Evolutionary conservation across 2,888 invertebrate genomes (phyloP).

Genomic region (Parnassius apollo): DNA sequence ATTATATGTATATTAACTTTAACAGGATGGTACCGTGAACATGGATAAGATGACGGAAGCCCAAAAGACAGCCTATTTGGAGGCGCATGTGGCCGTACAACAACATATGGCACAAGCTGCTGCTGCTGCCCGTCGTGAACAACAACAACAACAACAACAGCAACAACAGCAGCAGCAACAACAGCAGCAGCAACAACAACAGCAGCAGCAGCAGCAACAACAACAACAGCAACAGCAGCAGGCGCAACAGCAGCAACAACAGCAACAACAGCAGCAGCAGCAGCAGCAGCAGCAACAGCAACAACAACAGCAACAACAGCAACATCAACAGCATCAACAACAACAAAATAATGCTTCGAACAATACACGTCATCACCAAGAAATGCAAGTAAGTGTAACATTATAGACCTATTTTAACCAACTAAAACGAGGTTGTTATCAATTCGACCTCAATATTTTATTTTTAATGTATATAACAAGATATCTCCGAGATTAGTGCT

Average conservation of each 20-base stretch:
- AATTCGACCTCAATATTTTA: too few species aligned
- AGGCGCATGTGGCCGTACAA: constrained; percentile 88
- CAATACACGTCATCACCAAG: constrained; percentile 71
- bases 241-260: constrained; percentile 43
- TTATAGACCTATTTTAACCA: background rate
- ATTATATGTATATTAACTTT: constrained; percentile 13
- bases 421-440: too few species aligned
- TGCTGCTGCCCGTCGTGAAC: constrained; percentile 75
- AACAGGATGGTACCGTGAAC: constrained; percentile 84
- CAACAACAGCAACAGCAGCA: constrained; percentile 49
- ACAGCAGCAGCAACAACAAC: constrained; percentile 66
- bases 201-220: constrained; percentile 60
- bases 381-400: constrained; percentile 65
- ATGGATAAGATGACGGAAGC: constrained; percentile 89
- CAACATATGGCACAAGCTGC: constrained; percentile 89
- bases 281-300: constrained; percentile 60
- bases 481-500: too few species aligned
- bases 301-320: constrained; percentile 60
- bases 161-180: constrained; percentile 67
- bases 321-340: constrained; percentile 49
- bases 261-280: constrained; percentile 58
- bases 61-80: constrained; percentile 87
- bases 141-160: constrained; percentile 68
- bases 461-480: too few species aligned
- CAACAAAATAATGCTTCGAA: constrained; percentile 54